A percentile compares a stretch with the other conserved stretches of the same genome.
Evolutionary conservation across 2,113 vertebrate species (phyloP).

Genomic region (Quiscalus mexicanus): DNA sequence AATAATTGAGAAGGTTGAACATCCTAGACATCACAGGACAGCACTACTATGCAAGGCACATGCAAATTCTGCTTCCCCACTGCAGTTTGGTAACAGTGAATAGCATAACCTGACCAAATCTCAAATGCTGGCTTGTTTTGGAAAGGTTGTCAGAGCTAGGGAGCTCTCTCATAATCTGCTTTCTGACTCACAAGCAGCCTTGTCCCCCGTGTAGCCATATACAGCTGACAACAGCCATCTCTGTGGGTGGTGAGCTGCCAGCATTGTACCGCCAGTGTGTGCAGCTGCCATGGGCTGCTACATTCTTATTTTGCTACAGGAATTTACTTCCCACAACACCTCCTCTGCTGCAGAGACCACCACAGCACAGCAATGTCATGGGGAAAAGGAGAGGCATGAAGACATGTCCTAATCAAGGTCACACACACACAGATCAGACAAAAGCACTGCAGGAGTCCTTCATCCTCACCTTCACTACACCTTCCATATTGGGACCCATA

Average conservation of each 20-base stretch:
- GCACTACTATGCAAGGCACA: background rate
- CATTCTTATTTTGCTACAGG: background rate
- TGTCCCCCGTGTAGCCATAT: background rate
- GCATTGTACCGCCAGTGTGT: accelerated
- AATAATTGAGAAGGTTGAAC: background rate
- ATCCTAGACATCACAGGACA: background rate
- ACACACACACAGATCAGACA: background rate
- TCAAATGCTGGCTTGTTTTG: background rate
- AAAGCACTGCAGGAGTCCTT: accelerated
- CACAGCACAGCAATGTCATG: background rate
- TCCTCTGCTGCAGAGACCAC: background rate
- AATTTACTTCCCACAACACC: background rate
- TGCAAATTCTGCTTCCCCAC: background rate
- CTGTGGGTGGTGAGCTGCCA: background rate
- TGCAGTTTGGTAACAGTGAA: background rate
- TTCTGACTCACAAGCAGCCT: background rate
- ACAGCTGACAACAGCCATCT: background rate
- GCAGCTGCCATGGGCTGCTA: background rate
- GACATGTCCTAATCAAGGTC: background rate
- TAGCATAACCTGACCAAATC: background rate
- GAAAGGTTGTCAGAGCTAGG: background rate
- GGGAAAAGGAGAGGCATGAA: background rate
- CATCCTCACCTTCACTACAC: background rate
- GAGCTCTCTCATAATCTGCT: background rate
- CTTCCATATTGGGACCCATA: background rate